phyloP scores from a whole-genome alignment of 2,113 vertebrate genomes.

The Aphelocoma coerulescens region DNA sequence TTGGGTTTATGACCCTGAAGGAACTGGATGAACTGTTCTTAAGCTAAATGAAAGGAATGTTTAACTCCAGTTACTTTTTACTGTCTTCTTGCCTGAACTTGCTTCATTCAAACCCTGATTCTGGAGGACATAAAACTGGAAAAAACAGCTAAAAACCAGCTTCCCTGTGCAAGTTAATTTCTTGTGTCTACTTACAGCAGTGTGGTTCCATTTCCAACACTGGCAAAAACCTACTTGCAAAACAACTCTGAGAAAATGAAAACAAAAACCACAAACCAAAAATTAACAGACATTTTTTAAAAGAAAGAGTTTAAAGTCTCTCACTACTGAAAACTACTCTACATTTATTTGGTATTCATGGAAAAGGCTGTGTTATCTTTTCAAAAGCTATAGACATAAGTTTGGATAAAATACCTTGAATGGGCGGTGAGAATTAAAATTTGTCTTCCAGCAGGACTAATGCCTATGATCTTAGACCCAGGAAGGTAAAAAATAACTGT shows the following conservation, averaged over 20 bases:
- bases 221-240: neutral
- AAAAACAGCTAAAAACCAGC: neutral
- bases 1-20: neutral
- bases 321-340: neutral
- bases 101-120: neutral
- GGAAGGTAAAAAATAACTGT: neutral
- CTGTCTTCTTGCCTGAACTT: neutral
- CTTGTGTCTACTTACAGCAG: neutral
- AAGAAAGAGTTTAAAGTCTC: neutral
- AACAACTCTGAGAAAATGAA: neutral
- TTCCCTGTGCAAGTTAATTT: neutral
- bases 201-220: neutral
- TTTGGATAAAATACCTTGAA: neutral
- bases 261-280: neutral
- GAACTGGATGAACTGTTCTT: neutral
- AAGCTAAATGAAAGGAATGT: neutral
- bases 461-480: neutral
- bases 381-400: neutral
- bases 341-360: neutral
- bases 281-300: neutral
- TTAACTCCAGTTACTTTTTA: neutral
- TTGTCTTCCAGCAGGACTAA: neutral
- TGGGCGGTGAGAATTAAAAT: neutral
- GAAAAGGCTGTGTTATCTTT: neutral
- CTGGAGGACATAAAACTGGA: neutral